Evolutionary conservation across 2,113 vertebrate species (phyloP).

Genomic region (Hiodon tergisus): DNA sequence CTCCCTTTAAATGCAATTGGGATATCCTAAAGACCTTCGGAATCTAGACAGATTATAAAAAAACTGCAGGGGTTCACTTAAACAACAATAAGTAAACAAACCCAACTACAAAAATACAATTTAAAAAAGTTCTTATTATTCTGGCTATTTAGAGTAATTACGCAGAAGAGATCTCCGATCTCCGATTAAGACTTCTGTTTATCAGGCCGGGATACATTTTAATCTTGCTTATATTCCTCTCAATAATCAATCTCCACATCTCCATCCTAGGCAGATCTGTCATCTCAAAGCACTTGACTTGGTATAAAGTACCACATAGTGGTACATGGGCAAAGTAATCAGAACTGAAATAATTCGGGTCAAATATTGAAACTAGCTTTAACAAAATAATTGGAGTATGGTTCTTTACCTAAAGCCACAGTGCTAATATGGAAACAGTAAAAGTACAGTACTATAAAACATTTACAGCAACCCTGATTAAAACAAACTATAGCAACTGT

Average conservation of each 20-base stretch:
- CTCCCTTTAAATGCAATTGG: neutral
- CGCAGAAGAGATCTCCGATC: too few relatives aligned
- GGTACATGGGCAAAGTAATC: neutral
- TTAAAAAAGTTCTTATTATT: neutral
- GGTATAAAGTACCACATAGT: constrained; percentile 2
- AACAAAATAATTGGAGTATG: too few relatives aligned
- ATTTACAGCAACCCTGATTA: neutral
- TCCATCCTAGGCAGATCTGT: neutral
- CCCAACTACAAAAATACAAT: neutral
- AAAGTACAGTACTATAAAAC: neutral
- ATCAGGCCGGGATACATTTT: neutral
- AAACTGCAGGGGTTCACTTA: neutral
- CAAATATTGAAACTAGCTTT: constrained; percentile 10
- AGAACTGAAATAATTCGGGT: neutral
- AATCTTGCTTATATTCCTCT: neutral
- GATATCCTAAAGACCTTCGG: neutral
- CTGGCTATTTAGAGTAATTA: neutral
- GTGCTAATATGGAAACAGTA: neutral
- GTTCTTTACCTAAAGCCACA: neutral
- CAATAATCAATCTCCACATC: neutral
- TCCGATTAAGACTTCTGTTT: neutral
- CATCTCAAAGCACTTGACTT: neutral
- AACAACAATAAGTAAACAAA: neutral
- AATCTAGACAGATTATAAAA: neutral
- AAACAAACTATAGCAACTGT: neutral